Evolutionary conservation across 2,797 vertebrate genomes (phyloP), one percentile per base, ranked within the genome.

Genomic region (Poeciliopsis infans): DNA sequence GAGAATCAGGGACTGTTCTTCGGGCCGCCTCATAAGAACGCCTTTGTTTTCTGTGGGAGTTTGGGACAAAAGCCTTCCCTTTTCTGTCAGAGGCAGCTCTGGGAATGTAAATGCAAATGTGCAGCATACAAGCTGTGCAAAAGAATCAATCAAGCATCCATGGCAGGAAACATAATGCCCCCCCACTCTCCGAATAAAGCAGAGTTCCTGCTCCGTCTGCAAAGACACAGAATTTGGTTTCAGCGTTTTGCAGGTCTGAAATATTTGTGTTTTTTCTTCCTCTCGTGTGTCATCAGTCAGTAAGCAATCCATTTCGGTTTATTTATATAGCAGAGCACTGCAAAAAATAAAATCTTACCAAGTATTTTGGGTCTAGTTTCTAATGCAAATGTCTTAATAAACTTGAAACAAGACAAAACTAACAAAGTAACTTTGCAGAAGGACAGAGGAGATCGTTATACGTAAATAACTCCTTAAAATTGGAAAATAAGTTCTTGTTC

Each of bases 71-170:
- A 89, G 81, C 59, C 57, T 61, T 45, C 36, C 49, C 72, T 66
- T 74, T 70, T 68, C 49, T 53, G 33, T 73, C 80, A 79, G 73
- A 33, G 75, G 79, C 71, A 49, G 82, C 33, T 25, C 57, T 59
- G 78, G 87, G 91, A 92, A 93, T 88, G 90, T 87, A 23, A 81
- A 93, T 92, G 94, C 90, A 88, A 93, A 94, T 92, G 55, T 69
- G 80, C 80, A 10, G 45, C 85, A 84, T 6, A 83, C 80, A 90
- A 72, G 89, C 77, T 77, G 77, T 72, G 76, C 80, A 82, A 79
- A 90, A 81, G 84, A 66, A 85, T 85, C 77, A 76, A 10, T 61
- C 79, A 79, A 49, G 70, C 77, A 72, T 75, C 57, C 41, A 20
- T 57, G 72, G 72, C 72, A 74, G 49, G 55, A 49, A 47, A 46